These are phyloP conservation scores for Propithecus deckenii DNA, from an alignment of 2,797 vertebrate genomes.

Conservation along the genomic window DNA sequence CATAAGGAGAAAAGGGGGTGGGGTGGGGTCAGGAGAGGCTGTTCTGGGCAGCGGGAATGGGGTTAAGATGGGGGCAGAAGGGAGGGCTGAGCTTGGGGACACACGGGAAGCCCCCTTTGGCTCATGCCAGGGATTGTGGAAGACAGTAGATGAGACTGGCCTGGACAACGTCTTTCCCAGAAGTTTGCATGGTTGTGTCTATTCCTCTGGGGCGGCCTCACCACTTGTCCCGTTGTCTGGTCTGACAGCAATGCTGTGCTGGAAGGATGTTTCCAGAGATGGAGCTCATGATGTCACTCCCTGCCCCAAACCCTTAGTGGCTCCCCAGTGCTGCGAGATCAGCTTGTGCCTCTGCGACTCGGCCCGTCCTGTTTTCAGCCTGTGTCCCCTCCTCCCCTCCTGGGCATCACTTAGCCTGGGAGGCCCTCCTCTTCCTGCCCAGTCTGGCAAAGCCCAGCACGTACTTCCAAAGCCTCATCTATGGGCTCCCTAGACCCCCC, in stretches of 20 bases:
- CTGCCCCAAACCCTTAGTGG: accelerated
- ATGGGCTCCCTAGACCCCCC: neutral
- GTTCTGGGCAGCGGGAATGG: neutral
- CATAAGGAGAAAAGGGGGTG: too few relatives aligned
- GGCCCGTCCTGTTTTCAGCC: neutral
- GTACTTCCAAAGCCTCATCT: neutral
- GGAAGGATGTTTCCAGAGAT: accelerated
- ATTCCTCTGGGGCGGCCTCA: accelerated
- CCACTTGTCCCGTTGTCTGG: neutral
- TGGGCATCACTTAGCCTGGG: neutral
- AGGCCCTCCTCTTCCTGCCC: neutral
- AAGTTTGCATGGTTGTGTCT: accelerated
- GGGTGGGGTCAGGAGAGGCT: neutral
- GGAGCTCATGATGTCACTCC: neutral
- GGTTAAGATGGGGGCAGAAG: neutral
- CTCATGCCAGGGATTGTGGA: too few relatives aligned
- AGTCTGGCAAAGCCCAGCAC: accelerated
- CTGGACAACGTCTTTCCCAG: neutral
- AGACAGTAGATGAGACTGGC: neutral
- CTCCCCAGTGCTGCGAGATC: neutral
- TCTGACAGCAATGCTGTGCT: accelerated
- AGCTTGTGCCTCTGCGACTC: neutral
- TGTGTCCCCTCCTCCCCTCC: neutral
- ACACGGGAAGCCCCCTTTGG: neutral
- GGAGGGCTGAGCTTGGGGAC: neutral